phyloP scores from a whole-genome alignment of 2,113 vertebrate species.

The Cyphomyrus discorhynchus region DNA sequence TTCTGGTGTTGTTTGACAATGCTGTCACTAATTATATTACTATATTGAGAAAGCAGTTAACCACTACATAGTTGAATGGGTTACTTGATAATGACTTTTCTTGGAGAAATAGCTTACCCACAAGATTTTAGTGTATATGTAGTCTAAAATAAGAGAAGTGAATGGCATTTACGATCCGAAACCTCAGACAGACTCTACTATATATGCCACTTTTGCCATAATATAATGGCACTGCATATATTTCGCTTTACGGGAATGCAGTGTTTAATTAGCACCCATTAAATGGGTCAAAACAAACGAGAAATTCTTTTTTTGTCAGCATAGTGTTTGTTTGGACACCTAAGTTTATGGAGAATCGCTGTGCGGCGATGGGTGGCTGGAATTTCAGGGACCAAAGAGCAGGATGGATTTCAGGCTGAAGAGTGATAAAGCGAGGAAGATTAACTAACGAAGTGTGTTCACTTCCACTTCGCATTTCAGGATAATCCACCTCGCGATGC shows the following conservation, averaged over 20 bases:
- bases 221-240: neutral
- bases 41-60: neutral
- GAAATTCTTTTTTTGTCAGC: neutral
- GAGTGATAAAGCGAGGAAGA: neutral
- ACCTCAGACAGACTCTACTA: neutral
- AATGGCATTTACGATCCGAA: neutral
- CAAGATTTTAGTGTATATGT: neutral
- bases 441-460: neutral
- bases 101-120: neutral
- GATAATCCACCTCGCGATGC: neutral
- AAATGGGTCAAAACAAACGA: neutral
- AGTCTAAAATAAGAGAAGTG: neutral
- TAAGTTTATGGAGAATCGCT: neutral
- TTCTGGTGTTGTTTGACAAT: neutral
- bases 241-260: neutral
- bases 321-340: neutral
- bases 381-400: neutral
- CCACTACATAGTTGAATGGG: neutral
- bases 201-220: neutral
- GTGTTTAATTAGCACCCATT: conserved; percentile 12
- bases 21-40: neutral
- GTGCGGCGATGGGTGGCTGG: neutral
- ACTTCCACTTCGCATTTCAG: neutral
- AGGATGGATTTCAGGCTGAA: neutral
- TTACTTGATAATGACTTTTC: neutral